A percentile compares a stretch with the other conserved stretches of the same genome.
These are phyloP conservation scores for Microctonus brassicae DNA, from an alignment of 2,888 invertebrate species.

Conservation along the genomic window DNA sequence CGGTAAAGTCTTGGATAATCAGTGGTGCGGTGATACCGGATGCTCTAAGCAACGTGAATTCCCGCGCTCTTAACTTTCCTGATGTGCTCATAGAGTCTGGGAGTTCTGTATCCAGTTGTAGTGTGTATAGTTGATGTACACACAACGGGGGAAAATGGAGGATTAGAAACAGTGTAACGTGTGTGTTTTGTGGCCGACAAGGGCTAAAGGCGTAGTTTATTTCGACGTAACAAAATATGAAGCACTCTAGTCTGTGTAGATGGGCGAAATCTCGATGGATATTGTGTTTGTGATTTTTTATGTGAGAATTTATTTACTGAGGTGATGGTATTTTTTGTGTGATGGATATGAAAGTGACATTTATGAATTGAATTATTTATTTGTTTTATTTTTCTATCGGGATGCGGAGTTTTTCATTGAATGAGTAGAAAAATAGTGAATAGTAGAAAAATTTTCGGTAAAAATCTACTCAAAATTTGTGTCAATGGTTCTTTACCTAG, in stretches of 20 bases:
- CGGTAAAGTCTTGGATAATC: constrained; percentile 44
- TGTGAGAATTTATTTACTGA: too few species aligned
- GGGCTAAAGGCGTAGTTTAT: constrained; percentile 45
- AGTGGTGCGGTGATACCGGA: constrained; percentile 41
- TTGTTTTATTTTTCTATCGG: too few species aligned
- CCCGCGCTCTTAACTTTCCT: constrained; percentile 29
- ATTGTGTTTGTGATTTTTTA: constrained; percentile 11
- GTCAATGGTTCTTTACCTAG: too few species aligned
- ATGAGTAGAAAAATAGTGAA: too few species aligned
- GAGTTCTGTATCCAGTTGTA: constrained; percentile 33
- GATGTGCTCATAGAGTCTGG: constrained; percentile 38
- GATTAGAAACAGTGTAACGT: constrained; percentile 50
- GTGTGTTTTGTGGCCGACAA: constrained; percentile 22
- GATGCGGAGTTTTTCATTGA: too few species aligned
- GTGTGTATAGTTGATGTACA: neutral
- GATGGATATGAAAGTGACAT: too few species aligned
- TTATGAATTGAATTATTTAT: too few species aligned
- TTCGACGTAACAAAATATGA: constrained; percentile 47
- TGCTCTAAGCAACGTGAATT: constrained; percentile 46
- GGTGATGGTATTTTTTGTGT: too few species aligned
- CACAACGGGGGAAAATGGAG: neutral
- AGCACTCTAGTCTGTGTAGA: constrained; percentile 24
- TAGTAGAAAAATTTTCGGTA: too few species aligned
- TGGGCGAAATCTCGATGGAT: neutral
- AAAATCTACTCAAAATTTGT: too few species aligned